Evolutionary conservation across 2,113 vertebrate species (phyloP).

Genomic region (Sander lucioperca): DNA sequence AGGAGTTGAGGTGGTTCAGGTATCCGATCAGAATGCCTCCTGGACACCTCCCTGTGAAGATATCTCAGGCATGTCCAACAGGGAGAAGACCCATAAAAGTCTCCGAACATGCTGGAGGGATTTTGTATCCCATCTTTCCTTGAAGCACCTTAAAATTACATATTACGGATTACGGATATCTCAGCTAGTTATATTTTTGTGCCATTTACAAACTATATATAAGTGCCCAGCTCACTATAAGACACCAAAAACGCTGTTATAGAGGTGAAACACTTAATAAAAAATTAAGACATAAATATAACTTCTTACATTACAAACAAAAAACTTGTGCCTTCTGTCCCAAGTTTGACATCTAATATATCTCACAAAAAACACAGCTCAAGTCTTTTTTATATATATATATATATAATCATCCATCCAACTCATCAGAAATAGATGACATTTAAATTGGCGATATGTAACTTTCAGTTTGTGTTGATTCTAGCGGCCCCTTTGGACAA

Average conservation of each 20-base stretch:
- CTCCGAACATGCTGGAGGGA: not conserved
- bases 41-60: not conserved
- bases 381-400: not conserved
- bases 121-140: not conserved
- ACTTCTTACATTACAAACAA: not conserved
- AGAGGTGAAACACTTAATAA: too few species aligned
- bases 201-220: not conserved
- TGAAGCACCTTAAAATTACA: not conserved
- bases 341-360: not conserved
- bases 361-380: not conserved
- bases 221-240: not conserved
- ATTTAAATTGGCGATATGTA: not conserved
- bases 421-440: not conserved
- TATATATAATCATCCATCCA: not conserved
- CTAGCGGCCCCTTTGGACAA: too few species aligned
- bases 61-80: slow-evolving; percentile 15
- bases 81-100: not conserved
- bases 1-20: not conserved
- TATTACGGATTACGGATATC: not conserved
- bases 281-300: not conserved
- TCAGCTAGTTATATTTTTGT: not conserved
- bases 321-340: not conserved
- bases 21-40: not conserved
- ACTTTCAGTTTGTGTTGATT: too few species aligned
- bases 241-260: not conserved